phyloP scores from a whole-genome alignment of 2,888 invertebrate genomes.

The Timema podura region DNA sequence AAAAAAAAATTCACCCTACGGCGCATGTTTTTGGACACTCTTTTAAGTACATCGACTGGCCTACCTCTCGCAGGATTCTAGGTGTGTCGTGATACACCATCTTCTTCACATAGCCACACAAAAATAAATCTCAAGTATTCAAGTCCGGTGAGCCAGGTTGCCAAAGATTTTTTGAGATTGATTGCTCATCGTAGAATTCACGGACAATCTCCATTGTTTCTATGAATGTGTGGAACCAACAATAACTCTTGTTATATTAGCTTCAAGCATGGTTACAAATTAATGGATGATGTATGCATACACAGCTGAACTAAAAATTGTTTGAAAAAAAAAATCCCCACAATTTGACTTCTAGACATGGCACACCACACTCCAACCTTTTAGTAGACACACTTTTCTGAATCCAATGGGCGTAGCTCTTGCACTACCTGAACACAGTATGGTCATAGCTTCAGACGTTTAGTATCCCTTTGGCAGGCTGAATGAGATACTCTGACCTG shows the following conservation, averaged over 20 bases:
- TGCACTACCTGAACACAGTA: too few species aligned
- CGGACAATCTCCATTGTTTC: neutral
- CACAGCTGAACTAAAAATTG: neutral
- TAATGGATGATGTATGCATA: neutral
- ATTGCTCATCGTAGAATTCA: neutral
- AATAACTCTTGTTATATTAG: too few species aligned
- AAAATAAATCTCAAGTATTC: neutral
- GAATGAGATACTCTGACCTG: too few species aligned
- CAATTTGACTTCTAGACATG: too few species aligned
- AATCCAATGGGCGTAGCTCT: too few species aligned
- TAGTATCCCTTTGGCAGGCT: too few species aligned
- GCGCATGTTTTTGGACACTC: too few species aligned
- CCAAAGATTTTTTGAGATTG: slow-evolving; percentile 11
- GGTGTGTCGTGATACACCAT: neutral
- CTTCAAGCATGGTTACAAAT: neutral
- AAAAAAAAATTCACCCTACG: too few species aligned
- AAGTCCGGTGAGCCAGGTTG: neutral
- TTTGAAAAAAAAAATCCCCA: neutral
- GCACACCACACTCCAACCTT: neutral
- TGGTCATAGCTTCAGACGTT: too few species aligned
- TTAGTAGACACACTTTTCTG: too few species aligned
- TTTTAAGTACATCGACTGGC: too few species aligned
- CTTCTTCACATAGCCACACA: neutral
- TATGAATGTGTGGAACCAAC: neutral
- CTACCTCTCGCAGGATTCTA: too few species aligned